Percentiles rank a stretch among this genome's conserved stretches.
These are phyloP conservation scores for Zootermopsis nevadensis DNA, from an alignment of 2,888 invertebrate species.

Conservation along the genomic window DNA sequence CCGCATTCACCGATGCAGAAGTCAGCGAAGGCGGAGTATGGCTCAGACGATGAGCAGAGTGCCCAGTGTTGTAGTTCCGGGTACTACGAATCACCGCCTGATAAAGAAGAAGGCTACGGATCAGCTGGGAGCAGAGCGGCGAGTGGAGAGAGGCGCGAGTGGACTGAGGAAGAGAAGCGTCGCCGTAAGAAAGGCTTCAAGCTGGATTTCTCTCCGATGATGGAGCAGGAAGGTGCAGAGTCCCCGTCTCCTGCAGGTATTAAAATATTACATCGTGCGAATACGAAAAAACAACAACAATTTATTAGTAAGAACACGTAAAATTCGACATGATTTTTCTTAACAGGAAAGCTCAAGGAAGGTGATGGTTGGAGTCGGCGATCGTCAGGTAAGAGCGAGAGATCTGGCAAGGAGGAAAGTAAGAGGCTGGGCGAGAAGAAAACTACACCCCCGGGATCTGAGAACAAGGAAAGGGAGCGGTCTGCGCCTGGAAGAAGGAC, in stretches of 20 bases:
- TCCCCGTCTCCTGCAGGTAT: constrained; percentile 16
- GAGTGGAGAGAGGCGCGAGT: constrained; percentile 57
- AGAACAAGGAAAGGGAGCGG: constrained; percentile 55
- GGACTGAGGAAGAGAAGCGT: constrained; percentile 78
- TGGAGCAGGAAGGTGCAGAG: constrained; percentile 67
- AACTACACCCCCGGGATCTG: constrained; percentile 52
- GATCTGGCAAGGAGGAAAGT: constrained; percentile 58
- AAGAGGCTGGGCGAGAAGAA: constrained; percentile 61
- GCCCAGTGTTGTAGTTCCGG: constrained; percentile 78
- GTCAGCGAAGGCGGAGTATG: not conserved
- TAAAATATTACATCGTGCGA: too few species aligned
- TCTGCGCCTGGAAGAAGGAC: constrained; percentile 57
- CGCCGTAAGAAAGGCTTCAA: constrained; percentile 81
- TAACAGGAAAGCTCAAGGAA: constrained; percentile 59
- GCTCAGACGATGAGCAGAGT: constrained; percentile 62
- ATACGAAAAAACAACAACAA: too few species aligned
- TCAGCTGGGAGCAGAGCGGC: not conserved
- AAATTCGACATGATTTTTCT: not conserved
- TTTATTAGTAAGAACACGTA: too few species aligned
- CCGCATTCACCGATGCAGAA: constrained; percentile 4
- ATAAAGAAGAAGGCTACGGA: constrained; percentile 69
- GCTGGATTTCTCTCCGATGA: constrained; percentile 72
- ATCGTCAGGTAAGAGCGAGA: constrained; percentile 47
- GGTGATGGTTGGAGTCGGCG: constrained; percentile 61
- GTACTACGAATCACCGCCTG: constrained; percentile 79